A percentile compares a stretch with the other conserved stretches of the same genome.
Conservation (phyloP, 2,113 vertebrate species). For the Thalassoma bifasciatum region DNA sequence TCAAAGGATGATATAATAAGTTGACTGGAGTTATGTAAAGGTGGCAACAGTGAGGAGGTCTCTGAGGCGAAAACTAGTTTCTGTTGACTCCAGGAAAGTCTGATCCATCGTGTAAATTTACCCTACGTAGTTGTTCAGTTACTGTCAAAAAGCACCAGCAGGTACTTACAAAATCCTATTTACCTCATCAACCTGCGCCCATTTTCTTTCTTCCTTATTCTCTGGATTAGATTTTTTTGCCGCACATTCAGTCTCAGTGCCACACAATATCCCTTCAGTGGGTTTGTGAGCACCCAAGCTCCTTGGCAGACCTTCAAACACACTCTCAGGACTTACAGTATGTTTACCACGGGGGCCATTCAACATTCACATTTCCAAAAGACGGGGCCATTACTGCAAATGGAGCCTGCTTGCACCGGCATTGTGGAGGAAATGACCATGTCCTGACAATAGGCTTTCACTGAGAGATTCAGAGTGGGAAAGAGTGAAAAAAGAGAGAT, state of each 20-base stretch:
- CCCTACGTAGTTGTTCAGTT: neutral
- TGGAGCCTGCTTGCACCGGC: conserved; percentile 67
- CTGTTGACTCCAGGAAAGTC: conserved; percentile 1
- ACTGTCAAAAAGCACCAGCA: neutral
- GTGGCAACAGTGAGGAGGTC: neutral
- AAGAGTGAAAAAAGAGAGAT: neutral
- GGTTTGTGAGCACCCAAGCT: conserved; percentile 29
- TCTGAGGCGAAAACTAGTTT: neutral
- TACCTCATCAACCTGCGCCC: conserved; percentile 16
- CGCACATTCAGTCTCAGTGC: conserved; percentile 14
- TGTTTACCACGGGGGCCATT: conserved; percentile 67
- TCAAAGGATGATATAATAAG: conserved; percentile 59
- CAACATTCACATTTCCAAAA: conserved; percentile 56
- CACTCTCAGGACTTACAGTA: conserved; percentile 62
- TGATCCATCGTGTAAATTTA: neutral
- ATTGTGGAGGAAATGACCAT: conserved; percentile 74
- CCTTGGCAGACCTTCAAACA: conserved; percentile 68
- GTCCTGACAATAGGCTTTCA: conserved; percentile 76
- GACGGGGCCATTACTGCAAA: conserved; percentile 69
- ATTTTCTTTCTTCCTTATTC: conserved; percentile 3
- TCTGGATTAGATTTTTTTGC: conserved; percentile 4
- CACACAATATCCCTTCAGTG: conserved; percentile 42
- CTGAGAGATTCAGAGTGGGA: conserved; percentile 30
- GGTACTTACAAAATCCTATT: conserved; percentile 19
- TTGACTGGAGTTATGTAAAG: conserved; percentile 32